Percentiles rank a stretch among this genome's conserved stretches.
Evolutionary conservation across 37 sponge, comb jelly and placozoan genomes (phyloP).

Genomic region (Cladorhizidae sp.): DNA sequence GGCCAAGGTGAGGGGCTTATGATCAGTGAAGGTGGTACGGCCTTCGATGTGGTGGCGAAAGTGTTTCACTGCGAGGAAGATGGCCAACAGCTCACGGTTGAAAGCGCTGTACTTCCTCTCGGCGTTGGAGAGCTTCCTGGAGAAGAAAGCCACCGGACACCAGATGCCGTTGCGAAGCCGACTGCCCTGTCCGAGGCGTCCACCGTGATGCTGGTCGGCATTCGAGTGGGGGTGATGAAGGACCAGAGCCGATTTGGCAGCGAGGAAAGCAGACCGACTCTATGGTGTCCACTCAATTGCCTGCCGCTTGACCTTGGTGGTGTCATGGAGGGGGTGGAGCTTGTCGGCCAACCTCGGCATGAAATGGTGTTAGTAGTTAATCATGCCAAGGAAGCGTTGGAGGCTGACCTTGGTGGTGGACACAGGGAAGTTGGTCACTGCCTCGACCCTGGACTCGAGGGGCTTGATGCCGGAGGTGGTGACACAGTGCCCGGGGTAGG

Average conservation of each 20-base stretch:
- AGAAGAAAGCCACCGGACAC: too few species aligned
- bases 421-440: background rate
- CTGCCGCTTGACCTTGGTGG: slow-evolving; percentile 4
- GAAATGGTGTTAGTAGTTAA: background rate
- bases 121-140: too few species aligned
- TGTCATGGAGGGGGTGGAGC: background rate
- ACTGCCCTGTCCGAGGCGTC: too few species aligned
- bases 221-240: too few species aligned
- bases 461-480: background rate
- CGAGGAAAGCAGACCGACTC: background rate
- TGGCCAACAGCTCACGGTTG: too few species aligned
- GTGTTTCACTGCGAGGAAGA: too few species aligned
- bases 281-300: background rate
- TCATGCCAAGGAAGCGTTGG: slow-evolving; percentile 8
- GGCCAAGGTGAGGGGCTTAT: too few species aligned
- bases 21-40: too few species aligned
- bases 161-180: too few species aligned
- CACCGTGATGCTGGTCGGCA: too few species aligned
- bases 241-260: background rate
- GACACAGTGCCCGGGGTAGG: background rate
- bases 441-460: background rate
- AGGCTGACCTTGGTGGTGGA: background rate
- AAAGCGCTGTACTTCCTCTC: too few species aligned
- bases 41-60: too few species aligned
- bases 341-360: background rate